These are phyloP conservation scores for Apis mellifera DNA, from an alignment of 1,140 invertebrate genomes.

Conservation along the genomic window DNA sequence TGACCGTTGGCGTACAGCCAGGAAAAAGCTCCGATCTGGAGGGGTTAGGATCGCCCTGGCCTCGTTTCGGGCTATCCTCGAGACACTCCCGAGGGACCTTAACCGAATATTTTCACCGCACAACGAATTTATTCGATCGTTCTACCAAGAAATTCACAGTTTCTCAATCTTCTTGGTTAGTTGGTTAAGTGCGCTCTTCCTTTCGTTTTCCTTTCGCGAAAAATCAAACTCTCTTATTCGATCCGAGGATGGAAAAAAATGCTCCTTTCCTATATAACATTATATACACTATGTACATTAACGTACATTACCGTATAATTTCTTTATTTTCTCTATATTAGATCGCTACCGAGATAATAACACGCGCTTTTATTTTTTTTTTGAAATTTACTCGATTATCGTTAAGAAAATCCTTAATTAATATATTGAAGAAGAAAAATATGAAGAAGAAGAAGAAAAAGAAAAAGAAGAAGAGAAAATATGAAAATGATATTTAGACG, in stretches of 20 bases:
- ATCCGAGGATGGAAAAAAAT: not conserved
- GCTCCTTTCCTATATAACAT: no score
- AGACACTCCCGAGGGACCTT: constrained; percentile 60
- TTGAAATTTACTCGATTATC: not conserved
- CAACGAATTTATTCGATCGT: constrained; percentile 46
- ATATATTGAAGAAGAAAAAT: not conserved
- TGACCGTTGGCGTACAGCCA: constrained; percentile 74
- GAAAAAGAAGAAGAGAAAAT: constrained; percentile 21
- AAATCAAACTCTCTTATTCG: not conserved
- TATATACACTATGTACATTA: no score
- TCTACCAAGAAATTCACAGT: constrained; percentile 9
- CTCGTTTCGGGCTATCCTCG: constrained; percentile 69
- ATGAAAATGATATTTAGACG: no score
- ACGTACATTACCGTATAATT: no score
- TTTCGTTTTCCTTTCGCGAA: no score
- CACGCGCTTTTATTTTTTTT: no score
- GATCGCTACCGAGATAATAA: no score
- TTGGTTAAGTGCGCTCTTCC: no score
- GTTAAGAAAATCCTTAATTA: not conserved
- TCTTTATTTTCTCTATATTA: no score
- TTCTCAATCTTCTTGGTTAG: not conserved
- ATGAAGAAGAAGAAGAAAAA: not conserved
- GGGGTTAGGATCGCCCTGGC: constrained; percentile 68
- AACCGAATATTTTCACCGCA: constrained; percentile 63
- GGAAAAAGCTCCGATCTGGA: constrained; percentile 71